These are phyloP conservation scores for Pseudomyrmex dendroicus DNA, from an alignment of 1,140 invertebrate species.

Conservation along the genomic window DNA sequence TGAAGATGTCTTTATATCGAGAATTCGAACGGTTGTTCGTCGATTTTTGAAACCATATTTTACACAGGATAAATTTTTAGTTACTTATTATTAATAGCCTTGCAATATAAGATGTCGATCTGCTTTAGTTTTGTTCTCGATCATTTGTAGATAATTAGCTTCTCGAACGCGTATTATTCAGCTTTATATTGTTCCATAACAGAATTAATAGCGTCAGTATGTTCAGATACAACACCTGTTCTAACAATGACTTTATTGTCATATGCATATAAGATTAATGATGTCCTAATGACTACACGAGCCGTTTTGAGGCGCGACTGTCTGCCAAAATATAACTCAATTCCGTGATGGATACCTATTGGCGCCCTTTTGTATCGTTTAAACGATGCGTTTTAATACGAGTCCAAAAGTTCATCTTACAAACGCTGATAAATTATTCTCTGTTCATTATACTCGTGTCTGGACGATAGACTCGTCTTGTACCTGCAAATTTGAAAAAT, in stretches of 20 bases:
- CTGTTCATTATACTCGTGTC: not conserved
- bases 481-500: not conserved
- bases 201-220: constrained; percentile 46
- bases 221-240: constrained; percentile 62
- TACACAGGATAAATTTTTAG: not conserved
- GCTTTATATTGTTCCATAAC: constrained; percentile 51
- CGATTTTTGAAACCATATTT: not conserved
- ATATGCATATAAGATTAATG: constrained; percentile 79
- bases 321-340: constrained; percentile 78
- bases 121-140: not conserved
- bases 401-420: constrained; percentile 19
- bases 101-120: not conserved
- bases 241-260: constrained; percentile 70
- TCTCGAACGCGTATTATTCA: not conserved
- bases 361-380: constrained; percentile 21
- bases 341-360: constrained; percentile 61
- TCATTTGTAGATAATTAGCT: not conserved
- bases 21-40: not conserved
- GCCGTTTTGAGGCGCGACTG: constrained; percentile 73
- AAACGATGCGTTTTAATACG: not conserved
- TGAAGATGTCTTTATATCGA: not conserved
- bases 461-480: not conserved
- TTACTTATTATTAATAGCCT: too few species aligned
- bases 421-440: constrained; percentile 20
- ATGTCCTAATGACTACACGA: constrained; percentile 81